Evolutionary conservation across 2,888 invertebrate species (phyloP).

Genomic region (Orthosia incerta): DNA sequence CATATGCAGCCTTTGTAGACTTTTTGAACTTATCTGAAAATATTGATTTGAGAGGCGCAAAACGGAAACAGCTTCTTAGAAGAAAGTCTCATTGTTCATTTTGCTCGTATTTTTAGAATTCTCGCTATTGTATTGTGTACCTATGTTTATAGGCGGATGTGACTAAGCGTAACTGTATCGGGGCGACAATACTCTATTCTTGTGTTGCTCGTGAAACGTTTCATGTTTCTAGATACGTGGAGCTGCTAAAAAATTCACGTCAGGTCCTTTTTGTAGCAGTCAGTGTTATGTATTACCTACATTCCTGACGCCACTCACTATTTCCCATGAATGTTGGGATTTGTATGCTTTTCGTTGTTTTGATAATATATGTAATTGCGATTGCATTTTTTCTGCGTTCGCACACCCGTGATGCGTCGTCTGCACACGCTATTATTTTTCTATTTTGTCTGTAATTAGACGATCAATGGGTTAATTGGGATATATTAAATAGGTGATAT

Average conservation of each 20-base stretch:
- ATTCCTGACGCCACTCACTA: constrained; percentile 27
- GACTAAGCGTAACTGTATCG: constrained; percentile 80
- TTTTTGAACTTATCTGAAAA: constrained; percentile 29
- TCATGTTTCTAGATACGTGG: constrained; percentile 61
- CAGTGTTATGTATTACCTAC: constrained; percentile 27
- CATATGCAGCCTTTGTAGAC: not conserved
- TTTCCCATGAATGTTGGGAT: constrained; percentile 37
- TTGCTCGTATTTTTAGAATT: constrained; percentile 74
- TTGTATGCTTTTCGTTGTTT: constrained; percentile 15
- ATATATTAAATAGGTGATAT: not conserved
- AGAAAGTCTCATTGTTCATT: constrained; percentile 75
- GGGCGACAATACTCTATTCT: constrained; percentile 80
- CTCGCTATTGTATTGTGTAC: constrained; percentile 71
- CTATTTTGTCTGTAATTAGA: too few species aligned
- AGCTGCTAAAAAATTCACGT: constrained; percentile 54
- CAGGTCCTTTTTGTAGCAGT: constrained; percentile 50
- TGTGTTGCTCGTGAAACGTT: constrained; percentile 71
- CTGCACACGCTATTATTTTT: too few species aligned
- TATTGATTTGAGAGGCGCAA: constrained; percentile 42
- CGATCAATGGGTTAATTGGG: not conserved
- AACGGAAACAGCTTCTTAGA: constrained; percentile 63
- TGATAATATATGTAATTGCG: not conserved
- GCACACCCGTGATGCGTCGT: too few species aligned
- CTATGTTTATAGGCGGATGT: constrained; percentile 79
- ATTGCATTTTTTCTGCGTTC: too few species aligned